Percentiles rank a stretch among this genome's conserved stretches.
phyloP scores from a whole-genome alignment of 2,888 invertebrate species.

The Hemistola chrysoprasaria region DNA sequence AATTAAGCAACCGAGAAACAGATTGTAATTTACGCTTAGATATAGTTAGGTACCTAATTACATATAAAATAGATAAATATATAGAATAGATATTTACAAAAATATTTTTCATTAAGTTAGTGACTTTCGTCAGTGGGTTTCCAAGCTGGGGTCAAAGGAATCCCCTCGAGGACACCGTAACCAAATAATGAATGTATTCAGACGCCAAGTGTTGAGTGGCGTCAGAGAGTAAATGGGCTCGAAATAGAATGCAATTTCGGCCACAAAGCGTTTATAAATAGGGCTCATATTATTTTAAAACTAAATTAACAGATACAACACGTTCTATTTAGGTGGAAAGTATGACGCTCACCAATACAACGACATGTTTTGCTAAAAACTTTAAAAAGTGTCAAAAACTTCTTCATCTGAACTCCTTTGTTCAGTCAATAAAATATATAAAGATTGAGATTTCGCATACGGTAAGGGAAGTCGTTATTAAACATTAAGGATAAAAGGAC shows the following conservation, averaged over 20 bases:
- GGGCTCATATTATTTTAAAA: conserved; percentile 30
- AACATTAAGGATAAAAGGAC: too few species aligned
- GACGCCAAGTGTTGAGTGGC: conserved; percentile 33
- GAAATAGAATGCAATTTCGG: conserved; percentile 50
- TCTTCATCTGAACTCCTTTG: too few species aligned
- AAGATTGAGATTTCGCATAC: conserved; percentile 1
- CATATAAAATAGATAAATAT: too few species aligned
- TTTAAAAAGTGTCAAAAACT: conserved; percentile 13
- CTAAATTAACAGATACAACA: conserved; percentile 39
- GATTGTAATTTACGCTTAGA: conserved; percentile 25
- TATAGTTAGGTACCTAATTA: background rate
- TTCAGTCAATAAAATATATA: background rate
- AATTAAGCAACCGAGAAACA: conserved; percentile 4
- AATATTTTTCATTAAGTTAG: conserved; percentile 40
- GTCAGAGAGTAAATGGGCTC: conserved; percentile 43
- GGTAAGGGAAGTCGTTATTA: too few species aligned
- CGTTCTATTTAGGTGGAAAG: conserved; percentile 28
- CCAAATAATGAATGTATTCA: conserved; percentile 32
- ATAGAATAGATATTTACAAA: too few species aligned
- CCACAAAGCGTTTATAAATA: conserved; percentile 42
- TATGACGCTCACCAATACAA: conserved; percentile 8
- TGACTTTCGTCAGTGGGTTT: conserved; percentile 24
- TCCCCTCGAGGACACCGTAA: conserved; percentile 22
- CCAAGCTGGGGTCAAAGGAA: conserved; percentile 30
- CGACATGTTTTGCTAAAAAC: conserved; percentile 2